Base-by-base conservation (phyloP, 2,888 invertebrate species). In the Taphrorychus bicolor region DNA sequence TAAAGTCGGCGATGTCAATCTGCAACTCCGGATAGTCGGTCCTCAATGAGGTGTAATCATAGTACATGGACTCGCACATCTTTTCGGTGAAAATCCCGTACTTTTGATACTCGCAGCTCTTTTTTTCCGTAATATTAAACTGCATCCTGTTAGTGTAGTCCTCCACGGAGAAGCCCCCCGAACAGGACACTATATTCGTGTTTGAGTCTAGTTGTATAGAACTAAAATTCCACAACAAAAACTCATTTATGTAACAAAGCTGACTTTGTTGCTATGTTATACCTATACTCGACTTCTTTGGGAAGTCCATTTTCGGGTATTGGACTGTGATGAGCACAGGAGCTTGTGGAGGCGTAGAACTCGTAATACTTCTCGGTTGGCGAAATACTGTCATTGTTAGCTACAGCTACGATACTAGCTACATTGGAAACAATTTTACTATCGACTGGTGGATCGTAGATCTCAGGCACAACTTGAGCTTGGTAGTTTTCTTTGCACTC, bases 61-160 rank as follows among this genome's bases (percentile, higher is more conserved):
- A 83, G 70, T 82, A 82, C 76, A 82, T 79, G 61, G 76, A 80
- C 59, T 81, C 81, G 70, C 81, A 81, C 18, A 81, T 77, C 71
- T 81, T 81, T 24, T 75, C 75, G 17, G 59, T 58, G 21, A 79
- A 80, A 22, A 77, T 74, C 16, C 76, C 75, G 64, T 78, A 80
- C 32, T 76, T 76, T 23, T 75, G 76, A 63, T 73, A 78, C 45
- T 75, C 77, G 63, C 76, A 78, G 32, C 73, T 70, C 67, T 79
- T 80, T 63, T 77, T 76, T 21, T 76, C 76, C 3, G 77, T 74
- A 3, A 79, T 71, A 52, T 77, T 77, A 67, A 77, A 79, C 66
- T 78, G 77, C 75, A 79, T 78, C 65, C 76, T 78, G 40, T 74
- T 74, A 22, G 73, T 63, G 62, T 75, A 77, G 21, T 75, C 76